phyloP scores from a whole-genome alignment of 2,113 vertebrate genomes.

The Tyto alba region DNA sequence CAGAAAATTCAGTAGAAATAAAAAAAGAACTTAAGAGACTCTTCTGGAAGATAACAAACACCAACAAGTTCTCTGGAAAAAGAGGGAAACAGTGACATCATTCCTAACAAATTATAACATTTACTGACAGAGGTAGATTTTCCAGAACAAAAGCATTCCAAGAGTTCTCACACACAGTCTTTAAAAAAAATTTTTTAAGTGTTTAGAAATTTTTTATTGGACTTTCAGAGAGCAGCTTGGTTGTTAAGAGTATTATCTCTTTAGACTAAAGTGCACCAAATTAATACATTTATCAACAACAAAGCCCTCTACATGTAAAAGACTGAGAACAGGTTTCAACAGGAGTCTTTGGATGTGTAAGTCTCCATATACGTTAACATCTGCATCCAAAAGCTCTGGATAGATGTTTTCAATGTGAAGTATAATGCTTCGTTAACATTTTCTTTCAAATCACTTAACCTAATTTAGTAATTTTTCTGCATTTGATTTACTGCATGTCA shows the following conservation, averaged over 20 bases:
- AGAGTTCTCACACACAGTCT: not conserved
- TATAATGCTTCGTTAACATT: not conserved
- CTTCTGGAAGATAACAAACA: not conserved
- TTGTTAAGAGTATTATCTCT: not conserved
- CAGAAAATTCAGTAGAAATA: not conserved
- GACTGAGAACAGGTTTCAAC: not conserved
- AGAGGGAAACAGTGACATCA: not conserved
- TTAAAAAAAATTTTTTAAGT: not conserved
- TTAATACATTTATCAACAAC: not conserved
- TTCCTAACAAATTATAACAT: not conserved
- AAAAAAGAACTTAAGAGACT: not conserved
- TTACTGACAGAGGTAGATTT: not conserved
- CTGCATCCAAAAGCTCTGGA: not conserved
- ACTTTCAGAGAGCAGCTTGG: not conserved
- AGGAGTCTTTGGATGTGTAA: not conserved
- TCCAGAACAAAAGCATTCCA: not conserved
- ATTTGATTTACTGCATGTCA: not conserved
- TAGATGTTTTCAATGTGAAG: not conserved
- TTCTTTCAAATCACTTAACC: not conserved
- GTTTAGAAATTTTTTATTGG: not conserved
- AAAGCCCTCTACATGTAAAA: not conserved
- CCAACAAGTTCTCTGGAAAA: not conserved
- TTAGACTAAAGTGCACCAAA: not conserved
- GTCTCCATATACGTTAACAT: not conserved
- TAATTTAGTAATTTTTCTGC: not conserved